A percentile compares a stretch with the other conserved stretches of the same genome.
Evolutionary conservation across 2,888 invertebrate genomes (phyloP).

Genomic region (Eupelmus urozonus): DNA sequence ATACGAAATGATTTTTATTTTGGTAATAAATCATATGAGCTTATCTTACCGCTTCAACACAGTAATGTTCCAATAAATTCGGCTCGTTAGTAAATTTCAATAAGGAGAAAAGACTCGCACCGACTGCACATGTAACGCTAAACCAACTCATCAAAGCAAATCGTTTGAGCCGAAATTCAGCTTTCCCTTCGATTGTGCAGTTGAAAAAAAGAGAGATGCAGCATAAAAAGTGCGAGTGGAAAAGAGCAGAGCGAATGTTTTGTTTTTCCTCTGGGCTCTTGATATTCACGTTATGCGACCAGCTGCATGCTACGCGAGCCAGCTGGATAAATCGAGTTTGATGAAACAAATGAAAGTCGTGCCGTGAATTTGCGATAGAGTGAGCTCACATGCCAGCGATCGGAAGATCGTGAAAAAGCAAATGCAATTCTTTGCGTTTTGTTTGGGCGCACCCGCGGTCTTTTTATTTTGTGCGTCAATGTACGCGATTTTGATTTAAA

Average conservation of each 20-base stretch:
- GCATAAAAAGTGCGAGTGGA: too few species aligned
- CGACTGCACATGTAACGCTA: too few species aligned
- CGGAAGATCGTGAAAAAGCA: constrained; percentile 15
- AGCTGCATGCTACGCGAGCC: constrained; percentile 21
- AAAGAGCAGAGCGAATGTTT: too few species aligned
- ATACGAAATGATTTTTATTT: too few species aligned
- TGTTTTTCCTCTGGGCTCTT: constrained; percentile 3
- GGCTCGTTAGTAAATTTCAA: too few species aligned
- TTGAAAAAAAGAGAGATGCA: constrained; percentile 13
- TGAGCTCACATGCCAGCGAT: neutral
- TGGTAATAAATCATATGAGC: too few species aligned
- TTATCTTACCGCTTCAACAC: too few species aligned
- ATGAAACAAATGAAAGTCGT: constrained; percentile 54
- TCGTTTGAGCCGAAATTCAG: constrained; percentile 21
- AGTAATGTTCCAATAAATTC: too few species aligned
- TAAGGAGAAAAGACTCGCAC: too few species aligned
- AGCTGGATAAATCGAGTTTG: constrained; percentile 49
- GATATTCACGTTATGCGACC: constrained; percentile 32
- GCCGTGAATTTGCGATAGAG: constrained; percentile 36
- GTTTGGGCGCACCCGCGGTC: too few species aligned
- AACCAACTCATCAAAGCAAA: neutral
- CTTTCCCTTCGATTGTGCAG: constrained; percentile 9
- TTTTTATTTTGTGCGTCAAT: too few species aligned
- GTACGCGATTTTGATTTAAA: too few species aligned
- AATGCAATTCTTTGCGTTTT: constrained; percentile 10